Conservation (phyloP, 2,888 invertebrate genomes). For the Erannis defoliaria region DNA sequence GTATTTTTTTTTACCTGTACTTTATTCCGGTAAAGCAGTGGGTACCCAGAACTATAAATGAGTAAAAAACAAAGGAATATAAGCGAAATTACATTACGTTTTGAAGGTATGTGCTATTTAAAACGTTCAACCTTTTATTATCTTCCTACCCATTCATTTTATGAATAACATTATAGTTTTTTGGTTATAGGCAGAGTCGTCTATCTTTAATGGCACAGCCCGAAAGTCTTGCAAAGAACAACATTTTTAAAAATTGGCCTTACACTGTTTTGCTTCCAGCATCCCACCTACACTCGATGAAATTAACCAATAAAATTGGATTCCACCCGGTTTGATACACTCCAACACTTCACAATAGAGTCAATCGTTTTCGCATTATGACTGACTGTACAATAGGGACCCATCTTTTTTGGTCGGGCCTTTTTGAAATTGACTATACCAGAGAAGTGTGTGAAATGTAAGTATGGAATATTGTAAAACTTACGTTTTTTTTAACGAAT, state of each 20-base stretch:
- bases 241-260: conserved; percentile 25
- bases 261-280: conserved; percentile 34
- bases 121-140: no score
- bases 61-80: no score
- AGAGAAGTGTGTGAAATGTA: neutral
- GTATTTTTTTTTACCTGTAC: no score
- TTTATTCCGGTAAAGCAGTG: no score
- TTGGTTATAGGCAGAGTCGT: no score
- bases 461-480: neutral
- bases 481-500: no score
- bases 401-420: conserved; percentile 10
- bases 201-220: no score
- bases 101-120: no score
- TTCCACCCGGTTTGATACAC: conserved; percentile 61
- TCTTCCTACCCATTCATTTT: no score
- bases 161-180: no score
- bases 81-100: no score
- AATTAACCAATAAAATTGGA: conserved; percentile 75
- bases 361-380: conserved; percentile 77
- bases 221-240: neutral
- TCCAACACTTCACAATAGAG: conserved; percentile 56
- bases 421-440: conserved; percentile 4
- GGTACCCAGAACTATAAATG: no score
- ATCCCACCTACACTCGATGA: conserved; percentile 62
- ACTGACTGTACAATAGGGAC: conserved; percentile 40